Evolutionary conservation across 2,797 vertebrate genomes (phyloP).

Genomic region (Hylomyscus alleni): DNA sequence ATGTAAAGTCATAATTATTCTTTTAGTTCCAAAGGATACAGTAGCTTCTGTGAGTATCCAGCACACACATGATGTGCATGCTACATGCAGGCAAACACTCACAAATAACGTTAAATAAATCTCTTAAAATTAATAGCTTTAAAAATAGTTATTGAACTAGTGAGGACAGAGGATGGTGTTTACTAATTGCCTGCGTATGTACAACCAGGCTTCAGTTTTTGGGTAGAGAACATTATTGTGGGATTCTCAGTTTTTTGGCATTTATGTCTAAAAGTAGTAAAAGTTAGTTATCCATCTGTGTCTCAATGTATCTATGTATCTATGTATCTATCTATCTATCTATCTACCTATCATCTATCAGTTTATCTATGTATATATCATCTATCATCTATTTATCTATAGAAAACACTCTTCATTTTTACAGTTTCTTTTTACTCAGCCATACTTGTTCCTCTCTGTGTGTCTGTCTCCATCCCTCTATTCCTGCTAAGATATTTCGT

Average conservation of each 20-base stretch:
- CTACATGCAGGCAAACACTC: background rate
- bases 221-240: background rate
- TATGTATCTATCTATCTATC: background rate
- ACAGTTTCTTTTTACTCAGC: conserved; percentile 1
- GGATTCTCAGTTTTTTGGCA: background rate
- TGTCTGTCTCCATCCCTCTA: background rate
- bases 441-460: fast-evolving
- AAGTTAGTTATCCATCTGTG: background rate
- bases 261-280: background rate
- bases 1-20: background rate
- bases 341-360: too few species aligned
- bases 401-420: background rate
- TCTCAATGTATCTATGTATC: background rate
- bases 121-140: background rate
- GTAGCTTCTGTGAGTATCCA: background rate
- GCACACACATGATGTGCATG: background rate
- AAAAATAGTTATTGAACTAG: conserved; percentile 13
- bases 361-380: background rate
- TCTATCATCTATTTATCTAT: background rate
- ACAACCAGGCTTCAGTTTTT: background rate
- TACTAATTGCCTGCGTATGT: background rate
- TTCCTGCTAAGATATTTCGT: background rate
- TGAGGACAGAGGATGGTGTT: background rate
- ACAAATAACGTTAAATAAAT: background rate
- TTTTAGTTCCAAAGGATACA: background rate